phyloP scores from a whole-genome alignment of 1,140 invertebrate species.

The Oedothorax gibbosus region DNA sequence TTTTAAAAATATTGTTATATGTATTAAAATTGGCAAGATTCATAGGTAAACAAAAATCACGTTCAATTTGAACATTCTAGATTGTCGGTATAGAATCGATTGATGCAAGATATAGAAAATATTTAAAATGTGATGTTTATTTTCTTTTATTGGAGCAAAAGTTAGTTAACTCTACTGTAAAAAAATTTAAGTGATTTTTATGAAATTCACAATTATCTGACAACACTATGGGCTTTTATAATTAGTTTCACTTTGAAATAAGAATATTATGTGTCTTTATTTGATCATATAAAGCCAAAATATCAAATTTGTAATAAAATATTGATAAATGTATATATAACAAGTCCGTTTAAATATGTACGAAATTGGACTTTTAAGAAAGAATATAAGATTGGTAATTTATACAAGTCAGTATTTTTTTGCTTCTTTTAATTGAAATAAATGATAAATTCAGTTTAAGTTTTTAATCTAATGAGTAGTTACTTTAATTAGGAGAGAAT shows the following conservation, averaged over 20 bases:
- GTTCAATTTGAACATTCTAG: constrained; percentile 55
- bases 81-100: constrained; percentile 54
- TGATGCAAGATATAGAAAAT: constrained; percentile 42
- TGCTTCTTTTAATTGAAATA: too few species aligned
- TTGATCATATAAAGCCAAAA: too few species aligned
- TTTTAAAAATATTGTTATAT: constrained; percentile 44
- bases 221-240: neutral
- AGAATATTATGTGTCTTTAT: too few species aligned
- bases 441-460: too few species aligned
- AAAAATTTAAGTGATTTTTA: neutral
- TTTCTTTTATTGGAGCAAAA: neutral
- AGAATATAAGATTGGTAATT: too few species aligned
- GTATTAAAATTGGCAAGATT: constrained; percentile 58
- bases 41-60: constrained; percentile 42
- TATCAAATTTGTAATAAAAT: too few species aligned
- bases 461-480: too few species aligned
- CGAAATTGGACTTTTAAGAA: too few species aligned
- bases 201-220: neutral
- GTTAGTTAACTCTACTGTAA: neutral
- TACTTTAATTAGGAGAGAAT: too few species aligned
- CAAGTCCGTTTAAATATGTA: too few species aligned
- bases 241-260: neutral
- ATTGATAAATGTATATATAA: too few species aligned
- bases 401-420: too few species aligned
- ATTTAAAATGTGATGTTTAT: constrained; percentile 12